Evolutionary conservation across 2,113 vertebrate species (phyloP), one percentile per base, ranked within the genome.

Genomic region (Sinocyclocheilus grahami): DNA sequence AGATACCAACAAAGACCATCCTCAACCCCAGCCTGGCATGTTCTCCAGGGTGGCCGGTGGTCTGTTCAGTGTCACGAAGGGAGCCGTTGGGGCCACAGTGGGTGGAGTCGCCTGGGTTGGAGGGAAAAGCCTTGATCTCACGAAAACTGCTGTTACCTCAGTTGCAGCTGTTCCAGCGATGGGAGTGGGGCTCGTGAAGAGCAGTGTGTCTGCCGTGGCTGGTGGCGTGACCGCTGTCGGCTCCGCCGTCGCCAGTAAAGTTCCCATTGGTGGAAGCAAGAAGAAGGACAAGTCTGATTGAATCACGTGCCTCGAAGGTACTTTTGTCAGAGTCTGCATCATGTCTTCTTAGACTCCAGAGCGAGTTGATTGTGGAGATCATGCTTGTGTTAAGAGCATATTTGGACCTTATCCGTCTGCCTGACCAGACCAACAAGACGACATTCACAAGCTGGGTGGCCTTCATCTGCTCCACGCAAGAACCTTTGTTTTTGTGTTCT

Each of bases 261-360:
- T 98, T 94, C 97, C 97, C 90, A 94, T 96, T 90, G 93, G 96
- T 60, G 96, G 97, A 89, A 74, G 91, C 83, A 99, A 98, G 94
- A 98, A 99, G 93, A 98, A 98, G 91, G 98, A 99, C 94, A 99
- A 99, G 91, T 98, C 97, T 92, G 98, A 99, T 92, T 99, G 95
- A 95, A 87, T 65, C 55, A 81, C 9, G 8, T 65, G 72, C 14
- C 53, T 53, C 51, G 18, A 42, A 85, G 77, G 46, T 77, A 55
- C 62, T 42, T 71, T 55, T 33, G 67, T 53, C 22, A 72, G 81
- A 76, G 46, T 72, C 48, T 71, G 81, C 81, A 53, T 65, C 58
- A 7, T 81, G 55, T 81, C 67, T 76, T 80, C 67, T 76, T 76
- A 62, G 82, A 85, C 71, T 87, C 62, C 60, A 76, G n/a, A 51